Conservation (phyloP, 1,140 invertebrate genomes). For the Saccostrea glomerata region DNA sequence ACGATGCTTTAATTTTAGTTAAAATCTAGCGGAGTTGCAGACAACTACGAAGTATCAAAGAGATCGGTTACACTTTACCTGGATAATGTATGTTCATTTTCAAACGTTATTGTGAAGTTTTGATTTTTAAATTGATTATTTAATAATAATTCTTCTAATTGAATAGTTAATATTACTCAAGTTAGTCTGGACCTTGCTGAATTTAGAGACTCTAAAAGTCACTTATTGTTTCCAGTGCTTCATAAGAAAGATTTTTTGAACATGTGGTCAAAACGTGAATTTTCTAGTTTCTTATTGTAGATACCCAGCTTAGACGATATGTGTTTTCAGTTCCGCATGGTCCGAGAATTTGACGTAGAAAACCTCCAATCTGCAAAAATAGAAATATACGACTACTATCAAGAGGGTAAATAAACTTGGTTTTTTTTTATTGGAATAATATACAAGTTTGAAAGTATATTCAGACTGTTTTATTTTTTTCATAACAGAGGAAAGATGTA, state of each 20-base stretch:
- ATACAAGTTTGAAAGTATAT: neutral
- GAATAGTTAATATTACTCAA: too few species aligned
- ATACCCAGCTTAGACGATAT: slow-evolving; percentile 62
- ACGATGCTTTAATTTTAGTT: slow-evolving; percentile 56
- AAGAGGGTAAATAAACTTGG: slow-evolving; percentile 61
- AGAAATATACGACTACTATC: slow-evolving; percentile 76
- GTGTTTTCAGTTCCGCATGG: slow-evolving; percentile 71
- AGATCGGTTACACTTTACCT: slow-evolving; percentile 71
- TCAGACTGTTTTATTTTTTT: neutral
- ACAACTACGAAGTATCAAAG: slow-evolving; percentile 70
- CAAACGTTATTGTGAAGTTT: too few species aligned
- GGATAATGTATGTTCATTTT: slow-evolving; percentile 60
- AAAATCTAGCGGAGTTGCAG: slow-evolving; percentile 62
- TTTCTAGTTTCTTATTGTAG: slow-evolving; percentile 41
- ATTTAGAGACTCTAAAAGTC: too few species aligned
- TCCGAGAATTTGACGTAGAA: slow-evolving; percentile 69
- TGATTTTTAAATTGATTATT: too few species aligned
- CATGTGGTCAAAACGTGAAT: slow-evolving; percentile 62
- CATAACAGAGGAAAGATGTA: slow-evolving; percentile 54
- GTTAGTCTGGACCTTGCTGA: too few species aligned
- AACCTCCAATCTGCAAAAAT: slow-evolving; percentile 73
- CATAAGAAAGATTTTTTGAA: too few species aligned
- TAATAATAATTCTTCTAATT: too few species aligned
- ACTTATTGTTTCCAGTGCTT: too few species aligned
- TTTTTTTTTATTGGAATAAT: neutral